Evolutionary conservation across 1,140 invertebrate genomes (phyloP).

Genomic region (Onthophagus taurus): DNA sequence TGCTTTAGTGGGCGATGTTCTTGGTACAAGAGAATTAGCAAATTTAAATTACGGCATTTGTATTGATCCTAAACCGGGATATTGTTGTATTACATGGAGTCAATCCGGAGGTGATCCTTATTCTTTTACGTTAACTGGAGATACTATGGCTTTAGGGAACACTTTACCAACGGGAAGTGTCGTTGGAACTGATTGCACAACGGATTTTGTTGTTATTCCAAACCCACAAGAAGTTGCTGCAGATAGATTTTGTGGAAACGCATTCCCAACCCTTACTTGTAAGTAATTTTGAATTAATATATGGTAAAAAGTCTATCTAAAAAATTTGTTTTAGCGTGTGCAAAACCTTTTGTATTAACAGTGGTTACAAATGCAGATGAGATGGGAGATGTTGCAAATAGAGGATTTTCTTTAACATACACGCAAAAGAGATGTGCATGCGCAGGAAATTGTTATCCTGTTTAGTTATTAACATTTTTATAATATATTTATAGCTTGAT

Average conservation of each 20-base stretch:
- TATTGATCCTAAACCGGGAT: constrained; percentile 53
- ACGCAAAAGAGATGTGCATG: constrained; percentile 41
- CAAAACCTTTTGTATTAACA: constrained; percentile 64
- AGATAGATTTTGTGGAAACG: constrained; percentile 66
- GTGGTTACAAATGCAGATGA: constrained; percentile 52
- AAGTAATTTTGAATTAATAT: too few relatives aligned
- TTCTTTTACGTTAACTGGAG: constrained; percentile 61
- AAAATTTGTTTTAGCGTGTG: constrained; percentile 39
- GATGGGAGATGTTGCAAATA: constrained; percentile 51
- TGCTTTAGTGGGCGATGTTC: constrained; percentile 25
- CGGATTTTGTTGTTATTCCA: constrained; percentile 67
- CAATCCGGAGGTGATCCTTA: constrained; percentile 38
- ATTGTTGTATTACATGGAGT: constrained; percentile 58
- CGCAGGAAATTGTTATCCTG: too few relatives aligned
- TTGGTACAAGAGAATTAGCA: constrained; percentile 60
- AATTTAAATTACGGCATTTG: constrained; percentile 69
- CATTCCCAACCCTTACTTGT: constrained; percentile 55
- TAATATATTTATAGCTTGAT: too few relatives aligned
- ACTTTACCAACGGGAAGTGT: constrained; percentile 45
- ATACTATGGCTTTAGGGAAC: constrained; percentile 37
- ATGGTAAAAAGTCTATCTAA: too few relatives aligned
- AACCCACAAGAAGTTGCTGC: constrained; percentile 30
- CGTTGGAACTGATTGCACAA: constrained; percentile 48
- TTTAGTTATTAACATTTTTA: too few relatives aligned
- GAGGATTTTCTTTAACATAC: constrained; percentile 61